Percentiles rank a stretch among this genome's conserved stretches.
phyloP scores from a whole-genome alignment of 2,113 vertebrate genomes.

The Bufo bufo region DNA sequence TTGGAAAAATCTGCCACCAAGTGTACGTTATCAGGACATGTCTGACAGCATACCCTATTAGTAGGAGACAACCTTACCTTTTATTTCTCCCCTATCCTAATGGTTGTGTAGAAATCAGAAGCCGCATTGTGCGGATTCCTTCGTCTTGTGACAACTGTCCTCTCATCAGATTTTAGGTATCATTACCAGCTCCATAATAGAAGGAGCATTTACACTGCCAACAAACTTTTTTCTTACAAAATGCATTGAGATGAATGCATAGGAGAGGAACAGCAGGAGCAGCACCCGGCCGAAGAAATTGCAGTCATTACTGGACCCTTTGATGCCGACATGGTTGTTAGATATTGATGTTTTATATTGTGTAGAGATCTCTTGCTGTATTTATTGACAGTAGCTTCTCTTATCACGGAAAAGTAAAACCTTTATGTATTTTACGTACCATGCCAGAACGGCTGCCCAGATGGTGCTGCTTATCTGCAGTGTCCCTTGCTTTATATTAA shows the following conservation, averaged over 20 bases:
- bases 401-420: background rate
- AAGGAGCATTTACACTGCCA: background rate
- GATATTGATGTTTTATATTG: constrained; percentile 14
- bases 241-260: constrained; percentile 16
- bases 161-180: background rate
- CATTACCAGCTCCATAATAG: background rate
- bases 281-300: background rate
- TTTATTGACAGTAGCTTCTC: background rate
- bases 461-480: background rate
- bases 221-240: background rate
- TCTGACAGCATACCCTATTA: too few species aligned
- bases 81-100: background rate
- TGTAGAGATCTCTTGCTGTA: background rate
- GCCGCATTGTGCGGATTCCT: background rate
- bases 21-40: too few species aligned
- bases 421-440: background rate
- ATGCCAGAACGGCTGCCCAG: background rate
- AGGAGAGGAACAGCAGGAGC: background rate
- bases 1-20: too few species aligned
- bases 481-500: background rate
- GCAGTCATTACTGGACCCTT: constrained; percentile 14
- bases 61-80: background rate
- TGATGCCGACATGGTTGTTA: constrained; percentile 14
- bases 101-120: background rate
- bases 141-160: background rate